Conservation (phyloP, 1,140 invertebrate genomes). For the Meloidogyne hapla region DNA sequence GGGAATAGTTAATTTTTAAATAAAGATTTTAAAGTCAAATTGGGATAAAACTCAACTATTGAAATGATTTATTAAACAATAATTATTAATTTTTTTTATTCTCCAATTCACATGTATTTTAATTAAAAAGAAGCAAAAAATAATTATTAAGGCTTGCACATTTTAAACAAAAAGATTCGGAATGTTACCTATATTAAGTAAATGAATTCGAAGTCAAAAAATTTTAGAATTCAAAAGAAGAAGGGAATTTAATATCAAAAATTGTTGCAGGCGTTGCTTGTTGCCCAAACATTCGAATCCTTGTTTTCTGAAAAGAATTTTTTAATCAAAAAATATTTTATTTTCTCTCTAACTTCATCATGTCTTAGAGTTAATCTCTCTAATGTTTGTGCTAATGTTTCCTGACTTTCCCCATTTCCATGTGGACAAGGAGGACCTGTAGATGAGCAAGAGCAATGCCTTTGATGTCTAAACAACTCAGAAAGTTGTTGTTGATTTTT, state of each 20-base stretch:
- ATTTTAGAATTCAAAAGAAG: constrained; percentile 27
- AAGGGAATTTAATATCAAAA: constrained; percentile 42
- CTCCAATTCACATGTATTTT: no score
- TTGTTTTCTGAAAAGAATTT: constrained; percentile 24
- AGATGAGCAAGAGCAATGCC: constrained; percentile 16
- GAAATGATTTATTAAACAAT: no score
- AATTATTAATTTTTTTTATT: no score
- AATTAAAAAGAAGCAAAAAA: no score
- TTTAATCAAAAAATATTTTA: constrained; percentile 3
- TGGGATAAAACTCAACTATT: no score
- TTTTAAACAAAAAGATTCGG: no score
- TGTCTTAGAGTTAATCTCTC: constrained; percentile 37
- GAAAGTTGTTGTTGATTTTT: constrained; percentile 43
- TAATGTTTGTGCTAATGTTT: constrained; percentile 31
- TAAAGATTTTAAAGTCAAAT: no score
- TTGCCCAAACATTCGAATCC: constrained; percentile 42
- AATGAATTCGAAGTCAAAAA: background rate
- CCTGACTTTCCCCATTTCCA: constrained; percentile 6
- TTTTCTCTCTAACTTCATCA: constrained; percentile 24
- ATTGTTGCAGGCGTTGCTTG: constrained; percentile 28
- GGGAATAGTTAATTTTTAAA: no score
- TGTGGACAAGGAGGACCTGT: background rate
- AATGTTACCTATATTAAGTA: no score
- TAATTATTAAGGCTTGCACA: no score
- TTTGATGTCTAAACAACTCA: constrained; percentile 26